phyloP scores from a whole-genome alignment of 2,797 vertebrate species.

The Jordanella pulchra region DNA sequence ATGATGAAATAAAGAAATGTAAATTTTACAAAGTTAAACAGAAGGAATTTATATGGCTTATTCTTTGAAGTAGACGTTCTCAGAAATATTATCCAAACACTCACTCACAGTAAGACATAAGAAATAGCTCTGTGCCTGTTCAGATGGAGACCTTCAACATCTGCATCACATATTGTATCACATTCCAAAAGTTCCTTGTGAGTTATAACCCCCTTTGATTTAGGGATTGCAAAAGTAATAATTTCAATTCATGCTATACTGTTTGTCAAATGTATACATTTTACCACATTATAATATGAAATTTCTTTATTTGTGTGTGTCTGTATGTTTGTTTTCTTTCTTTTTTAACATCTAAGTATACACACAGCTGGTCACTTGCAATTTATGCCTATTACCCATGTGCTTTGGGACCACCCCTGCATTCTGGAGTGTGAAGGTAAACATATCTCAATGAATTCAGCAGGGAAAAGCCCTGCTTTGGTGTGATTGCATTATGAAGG shows the following conservation, averaged over 20 bases:
- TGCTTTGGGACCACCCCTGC: slow-evolving; percentile 58
- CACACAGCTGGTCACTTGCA: slow-evolving; percentile 51
- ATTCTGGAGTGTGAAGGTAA: slow-evolving; percentile 70
- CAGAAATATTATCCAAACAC: slow-evolving; percentile 41
- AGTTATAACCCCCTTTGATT: slow-evolving; percentile 60
- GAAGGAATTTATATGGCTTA: slow-evolving; percentile 12
- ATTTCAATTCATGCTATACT: slow-evolving; percentile 6
- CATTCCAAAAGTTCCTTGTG: slow-evolving; percentile 64
- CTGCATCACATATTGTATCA: slow-evolving; percentile 73
- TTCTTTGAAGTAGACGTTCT: slow-evolving; percentile 31
- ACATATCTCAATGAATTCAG: slow-evolving; percentile 61
- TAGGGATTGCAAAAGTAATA: neutral
- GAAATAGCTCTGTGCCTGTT: slow-evolving; percentile 51
- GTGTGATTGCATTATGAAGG: slow-evolving; percentile 62
- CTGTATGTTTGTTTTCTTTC: slow-evolving; percentile 20
- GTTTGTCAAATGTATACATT: slow-evolving; percentile 5
- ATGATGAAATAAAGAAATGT: neutral
- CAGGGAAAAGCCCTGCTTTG: slow-evolving; percentile 57
- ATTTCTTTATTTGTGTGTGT: slow-evolving; percentile 31
- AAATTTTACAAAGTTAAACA: slow-evolving; percentile 13
- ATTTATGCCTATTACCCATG: slow-evolving; percentile 51
- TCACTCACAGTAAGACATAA: slow-evolving; percentile 46
- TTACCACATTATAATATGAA: slow-evolving; percentile 15
- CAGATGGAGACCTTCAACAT: slow-evolving; percentile 67
- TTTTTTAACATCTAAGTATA: slow-evolving; percentile 23